Evolutionary conservation across 2,797 vertebrate species (phyloP).

Genomic region (Lindbergichthys nudifrons): DNA sequence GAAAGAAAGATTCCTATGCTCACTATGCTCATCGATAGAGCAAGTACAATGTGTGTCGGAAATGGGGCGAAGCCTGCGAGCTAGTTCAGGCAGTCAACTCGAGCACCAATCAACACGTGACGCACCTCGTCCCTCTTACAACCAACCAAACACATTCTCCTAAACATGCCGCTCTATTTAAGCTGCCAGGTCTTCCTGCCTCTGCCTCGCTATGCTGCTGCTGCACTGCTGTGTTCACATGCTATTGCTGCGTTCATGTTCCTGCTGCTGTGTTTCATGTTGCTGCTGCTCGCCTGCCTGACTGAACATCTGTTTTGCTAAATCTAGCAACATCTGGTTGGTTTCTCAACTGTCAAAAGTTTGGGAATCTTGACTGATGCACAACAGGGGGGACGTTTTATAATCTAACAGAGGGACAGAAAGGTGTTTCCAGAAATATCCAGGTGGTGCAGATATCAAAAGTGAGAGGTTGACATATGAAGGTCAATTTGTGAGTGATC

Average conservation of each 20-base stretch:
- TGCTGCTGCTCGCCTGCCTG: neutral
- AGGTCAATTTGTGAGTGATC: conserved; percentile 18
- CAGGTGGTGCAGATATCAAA: conserved; percentile 24
- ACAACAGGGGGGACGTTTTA: conserved; percentile 13
- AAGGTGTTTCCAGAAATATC: conserved; percentile 24
- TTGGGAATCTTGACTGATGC: conserved; percentile 18
- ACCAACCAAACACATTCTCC: no score
- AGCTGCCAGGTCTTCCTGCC: no score
- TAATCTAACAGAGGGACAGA: conserved; percentile 1
- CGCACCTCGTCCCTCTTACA: no score
- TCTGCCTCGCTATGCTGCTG: no score
- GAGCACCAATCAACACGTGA: no score
- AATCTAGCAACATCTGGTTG: conserved; percentile 44
- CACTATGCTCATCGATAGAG: conserved; percentile 2
- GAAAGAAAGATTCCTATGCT: neutral
- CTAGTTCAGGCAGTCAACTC: no score
- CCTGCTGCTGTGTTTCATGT: no score
- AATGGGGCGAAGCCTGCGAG: no score
- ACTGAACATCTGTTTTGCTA: conserved; percentile 43
- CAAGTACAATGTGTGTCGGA: no score
- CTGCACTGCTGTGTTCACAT: no score
- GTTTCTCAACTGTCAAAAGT: conserved; percentile 39
- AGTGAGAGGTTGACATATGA: conserved; percentile 15
- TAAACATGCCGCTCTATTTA: no score
- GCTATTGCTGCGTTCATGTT: no score